Percentiles rank a stretch among this genome's conserved stretches.
phyloP scores from a whole-genome alignment of 2,113 vertebrate genomes.

The Dasypus novemcinctus region DNA sequence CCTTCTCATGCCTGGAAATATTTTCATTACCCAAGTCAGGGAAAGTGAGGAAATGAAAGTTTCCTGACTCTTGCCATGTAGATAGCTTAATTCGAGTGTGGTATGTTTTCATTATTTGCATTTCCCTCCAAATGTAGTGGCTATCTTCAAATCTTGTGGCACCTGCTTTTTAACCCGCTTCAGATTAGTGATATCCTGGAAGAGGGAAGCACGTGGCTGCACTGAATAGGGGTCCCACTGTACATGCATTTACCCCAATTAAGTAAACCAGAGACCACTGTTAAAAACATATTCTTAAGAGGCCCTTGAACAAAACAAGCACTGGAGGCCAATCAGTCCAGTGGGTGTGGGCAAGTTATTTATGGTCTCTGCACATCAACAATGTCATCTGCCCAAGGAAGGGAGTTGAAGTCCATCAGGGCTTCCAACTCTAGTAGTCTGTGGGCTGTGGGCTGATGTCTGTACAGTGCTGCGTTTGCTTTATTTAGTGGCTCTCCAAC shows the following conservation, averaged over 20 bases:
- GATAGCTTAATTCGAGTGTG: not conserved
- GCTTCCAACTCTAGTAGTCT: not conserved
- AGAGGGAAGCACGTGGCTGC: not conserved
- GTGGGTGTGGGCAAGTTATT: not conserved
- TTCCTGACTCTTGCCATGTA: not conserved
- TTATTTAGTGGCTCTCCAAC: not conserved
- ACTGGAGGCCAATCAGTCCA: not conserved
- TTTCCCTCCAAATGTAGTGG: constrained; percentile 16
- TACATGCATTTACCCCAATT: not conserved
- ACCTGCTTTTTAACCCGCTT: not conserved
- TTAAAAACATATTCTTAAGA: not conserved
- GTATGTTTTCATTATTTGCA: not conserved
- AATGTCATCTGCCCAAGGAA: not conserved
- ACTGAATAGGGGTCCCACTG: not conserved
- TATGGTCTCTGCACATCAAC: not conserved
- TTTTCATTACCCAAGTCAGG: constrained; percentile 21
- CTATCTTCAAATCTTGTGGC: not conserved
- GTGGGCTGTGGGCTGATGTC: fast-evolving
- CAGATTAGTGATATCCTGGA: not conserved
- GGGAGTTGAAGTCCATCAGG: fast-evolving
- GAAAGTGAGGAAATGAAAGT: constrained; percentile 14
- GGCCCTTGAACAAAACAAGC: not conserved
- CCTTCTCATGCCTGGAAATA: not conserved
- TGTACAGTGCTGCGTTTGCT: not conserved
- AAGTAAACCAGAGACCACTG: not conserved